Evolutionary conservation across 2,113 vertebrate genomes (phyloP).

Genomic region (Carassius auratus): DNA sequence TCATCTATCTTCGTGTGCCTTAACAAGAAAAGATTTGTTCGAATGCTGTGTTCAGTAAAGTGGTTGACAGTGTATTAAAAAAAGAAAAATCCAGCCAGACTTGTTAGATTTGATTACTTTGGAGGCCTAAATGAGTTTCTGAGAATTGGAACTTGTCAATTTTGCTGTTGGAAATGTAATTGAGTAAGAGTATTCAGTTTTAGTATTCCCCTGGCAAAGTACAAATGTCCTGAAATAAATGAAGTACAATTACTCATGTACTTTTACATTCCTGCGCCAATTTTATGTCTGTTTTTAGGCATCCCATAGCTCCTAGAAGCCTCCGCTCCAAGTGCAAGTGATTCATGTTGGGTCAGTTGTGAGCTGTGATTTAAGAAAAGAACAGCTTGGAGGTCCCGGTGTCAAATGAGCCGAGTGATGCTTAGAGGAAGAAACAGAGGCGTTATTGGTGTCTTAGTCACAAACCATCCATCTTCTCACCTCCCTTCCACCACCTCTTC

Average conservation of each 20-base stretch:
- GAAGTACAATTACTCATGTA: neutral
- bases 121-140: neutral
- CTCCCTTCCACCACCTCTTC: constrained; percentile 5
- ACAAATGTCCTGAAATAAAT: neutral
- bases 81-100: no score
- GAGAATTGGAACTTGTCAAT: neutral
- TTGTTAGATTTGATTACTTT: neutral
- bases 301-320: neutral
- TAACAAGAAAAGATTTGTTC: neutral
- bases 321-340: neutral
- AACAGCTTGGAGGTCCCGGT: constrained; percentile 6
- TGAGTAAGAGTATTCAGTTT: neutral
- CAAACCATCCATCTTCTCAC: constrained; percentile 15
- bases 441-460: constrained; percentile 47
- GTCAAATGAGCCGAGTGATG: constrained; percentile 5
- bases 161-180: neutral
- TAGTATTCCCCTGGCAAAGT: neutral
- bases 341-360: constrained; percentile 1
- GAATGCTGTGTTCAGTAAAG: neutral
- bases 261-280: neutral
- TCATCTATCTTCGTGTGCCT: neutral
- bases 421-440: constrained; percentile 16
- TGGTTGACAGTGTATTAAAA: neutral
- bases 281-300: constrained; percentile 2
- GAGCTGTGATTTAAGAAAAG: constrained; percentile 12